phyloP scores from a whole-genome alignment of 53 echinoderm and acorn worm species.

The Zoroaster sp. region DNA sequence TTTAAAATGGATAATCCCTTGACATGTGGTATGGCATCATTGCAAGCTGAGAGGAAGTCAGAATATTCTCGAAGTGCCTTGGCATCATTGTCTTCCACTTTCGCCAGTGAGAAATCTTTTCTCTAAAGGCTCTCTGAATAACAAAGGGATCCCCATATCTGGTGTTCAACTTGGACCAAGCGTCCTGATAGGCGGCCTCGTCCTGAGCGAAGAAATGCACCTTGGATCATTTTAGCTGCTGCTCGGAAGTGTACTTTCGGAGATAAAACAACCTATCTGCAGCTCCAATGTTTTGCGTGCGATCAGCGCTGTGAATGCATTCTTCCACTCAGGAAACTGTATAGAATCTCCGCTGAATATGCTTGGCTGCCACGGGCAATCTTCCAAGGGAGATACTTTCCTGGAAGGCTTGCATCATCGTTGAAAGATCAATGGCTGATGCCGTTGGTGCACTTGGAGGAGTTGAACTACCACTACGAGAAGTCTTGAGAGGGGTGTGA shows the following conservation, averaged over 20 bases:
- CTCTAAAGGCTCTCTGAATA: slow-evolving; percentile 58
- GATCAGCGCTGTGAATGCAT: slow-evolving; percentile 13
- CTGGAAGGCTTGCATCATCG: not conserved
- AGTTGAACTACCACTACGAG: not conserved
- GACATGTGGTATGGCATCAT: slow-evolving; percentile 70
- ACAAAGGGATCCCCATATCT: slow-evolving; percentile 69
- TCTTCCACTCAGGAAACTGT: slow-evolving; percentile 30
- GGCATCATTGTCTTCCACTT: slow-evolving; percentile 47
- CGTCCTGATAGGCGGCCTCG: too few species aligned
- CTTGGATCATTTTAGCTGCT: slow-evolving; percentile 13
- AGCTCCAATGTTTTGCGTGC: not conserved
- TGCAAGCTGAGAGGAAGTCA: slow-evolving; percentile 54
- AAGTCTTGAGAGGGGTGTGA: too few species aligned
- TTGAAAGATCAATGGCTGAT: not conserved
- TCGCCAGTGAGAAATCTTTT: slow-evolving; percentile 55
- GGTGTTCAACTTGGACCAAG: slow-evolving; percentile 9
- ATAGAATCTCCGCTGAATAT: not conserved
- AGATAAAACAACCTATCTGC: slow-evolving; percentile 26
- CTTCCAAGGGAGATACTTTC: not conserved
- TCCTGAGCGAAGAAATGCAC: too few species aligned
- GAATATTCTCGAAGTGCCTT: slow-evolving; percentile 55
- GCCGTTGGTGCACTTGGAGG: not conserved
- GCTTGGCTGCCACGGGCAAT: not conserved
- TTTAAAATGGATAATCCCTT: slow-evolving; percentile 48
- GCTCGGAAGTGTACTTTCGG: not conserved